Conservation (phyloP, 2,113 vertebrate species). For the Proterorhinus semilunaris region DNA sequence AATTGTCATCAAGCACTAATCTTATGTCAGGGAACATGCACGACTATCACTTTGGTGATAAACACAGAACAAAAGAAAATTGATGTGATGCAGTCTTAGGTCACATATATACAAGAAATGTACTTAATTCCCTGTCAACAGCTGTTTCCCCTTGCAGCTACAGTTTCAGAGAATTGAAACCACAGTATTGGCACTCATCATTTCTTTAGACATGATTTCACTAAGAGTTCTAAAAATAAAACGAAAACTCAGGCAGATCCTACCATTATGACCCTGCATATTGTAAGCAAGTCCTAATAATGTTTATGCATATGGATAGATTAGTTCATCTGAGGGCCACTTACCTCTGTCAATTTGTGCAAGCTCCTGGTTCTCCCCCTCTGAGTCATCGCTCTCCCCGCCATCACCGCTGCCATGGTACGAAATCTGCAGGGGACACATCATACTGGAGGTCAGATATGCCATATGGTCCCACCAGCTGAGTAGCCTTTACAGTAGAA, state of each 20-base stretch:
- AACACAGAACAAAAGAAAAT: background rate
- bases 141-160: conserved; percentile 1
- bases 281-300: too few species aligned
- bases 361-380: conserved; percentile 92
- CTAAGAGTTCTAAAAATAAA: background rate
- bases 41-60: too few species aligned
- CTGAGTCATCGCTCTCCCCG: conserved; percentile 89
- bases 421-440: conserved; percentile 79
- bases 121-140: background rate
- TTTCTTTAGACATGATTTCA: background rate
- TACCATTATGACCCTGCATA: background rate
- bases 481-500: conserved; percentile 1
- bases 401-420: conserved; percentile 85
- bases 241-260: background rate
- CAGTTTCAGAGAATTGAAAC: conserved; percentile 5
- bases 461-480: conserved; percentile 13
- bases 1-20: background rate
- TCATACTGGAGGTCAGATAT: conserved; percentile 29
- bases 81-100: background rate
- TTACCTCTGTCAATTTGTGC: conserved; percentile 92
- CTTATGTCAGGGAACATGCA: background rate
- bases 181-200: background rate
- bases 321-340: conserved; percentile 1
- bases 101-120: background rate
- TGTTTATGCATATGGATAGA: background rate